These are phyloP conservation scores for Pleuronectes platessa DNA, from an alignment of 2,113 vertebrate species.

Conservation along the genomic window DNA sequence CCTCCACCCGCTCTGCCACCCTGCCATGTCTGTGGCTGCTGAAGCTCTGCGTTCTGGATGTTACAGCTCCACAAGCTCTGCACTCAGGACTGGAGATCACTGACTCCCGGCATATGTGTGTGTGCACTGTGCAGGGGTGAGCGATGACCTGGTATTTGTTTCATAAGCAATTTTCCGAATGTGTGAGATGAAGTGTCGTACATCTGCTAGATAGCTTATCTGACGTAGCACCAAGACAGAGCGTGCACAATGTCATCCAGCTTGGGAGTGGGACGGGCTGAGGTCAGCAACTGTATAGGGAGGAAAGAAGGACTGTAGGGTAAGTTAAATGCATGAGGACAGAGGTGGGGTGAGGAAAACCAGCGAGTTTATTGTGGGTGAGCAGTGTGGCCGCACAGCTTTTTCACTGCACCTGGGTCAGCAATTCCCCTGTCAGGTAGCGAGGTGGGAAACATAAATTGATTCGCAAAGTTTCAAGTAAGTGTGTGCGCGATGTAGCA, in stretches of 20 bases:
- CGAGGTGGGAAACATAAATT: constrained; percentile 37
- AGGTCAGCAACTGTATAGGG: constrained; percentile 40
- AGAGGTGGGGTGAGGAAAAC: constrained; percentile 37
- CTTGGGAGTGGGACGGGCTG: constrained; percentile 44
- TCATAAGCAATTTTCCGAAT: constrained; percentile 67
- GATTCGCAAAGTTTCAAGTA: constrained; percentile 29
- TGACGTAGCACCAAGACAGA: constrained; percentile 47
- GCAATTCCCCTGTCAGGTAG: constrained; percentile 48
- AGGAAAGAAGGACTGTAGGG: constrained; percentile 21
- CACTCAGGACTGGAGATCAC: constrained; percentile 44
- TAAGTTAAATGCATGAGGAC: constrained; percentile 40
- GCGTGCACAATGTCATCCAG: constrained; percentile 64
- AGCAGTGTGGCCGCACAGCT: constrained; percentile 25
- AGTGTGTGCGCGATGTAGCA: constrained; percentile 48
- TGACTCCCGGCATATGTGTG: neutral
- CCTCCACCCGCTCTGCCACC: neutral
- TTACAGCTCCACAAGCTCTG: constrained; percentile 42
- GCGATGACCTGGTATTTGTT: constrained; percentile 73
- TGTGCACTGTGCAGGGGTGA: constrained; percentile 32
- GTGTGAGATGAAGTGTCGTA: constrained; percentile 77
- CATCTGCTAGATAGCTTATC: constrained; percentile 79
- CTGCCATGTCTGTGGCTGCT: constrained; percentile 1
- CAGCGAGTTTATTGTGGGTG: constrained; percentile 31
- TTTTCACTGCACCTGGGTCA: constrained; percentile 57
- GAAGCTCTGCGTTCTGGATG: constrained; percentile 26